Percentiles rank a stretch among this genome's conserved stretches.
phyloP scores from a whole-genome alignment of 2,888 invertebrate species.

The Panzeria rudis region DNA sequence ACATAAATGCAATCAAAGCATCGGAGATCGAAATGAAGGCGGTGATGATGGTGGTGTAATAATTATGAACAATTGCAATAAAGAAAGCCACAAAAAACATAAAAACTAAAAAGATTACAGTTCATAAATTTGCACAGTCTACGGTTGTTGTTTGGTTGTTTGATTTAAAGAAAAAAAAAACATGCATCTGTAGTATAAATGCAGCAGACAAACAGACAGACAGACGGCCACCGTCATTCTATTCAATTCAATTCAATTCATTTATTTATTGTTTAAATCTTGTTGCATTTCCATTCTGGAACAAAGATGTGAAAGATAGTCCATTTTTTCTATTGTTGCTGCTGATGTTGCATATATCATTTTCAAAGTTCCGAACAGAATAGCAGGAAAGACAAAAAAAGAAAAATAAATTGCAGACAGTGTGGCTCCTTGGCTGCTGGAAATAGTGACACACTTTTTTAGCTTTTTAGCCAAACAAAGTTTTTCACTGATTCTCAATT shows the following conservation, averaged over 20 bases:
- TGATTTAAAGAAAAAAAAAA: not conserved
- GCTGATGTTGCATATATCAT: not conserved
- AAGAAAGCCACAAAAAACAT: conserved; percentile 19
- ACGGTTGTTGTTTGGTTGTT: not conserved
- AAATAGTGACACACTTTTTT: conserved; percentile 65
- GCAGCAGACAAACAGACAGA: conserved; percentile 20
- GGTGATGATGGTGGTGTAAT: conserved; percentile 41
- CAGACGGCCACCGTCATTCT: conserved; percentile 10
- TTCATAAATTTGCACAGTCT: conserved; percentile 8
- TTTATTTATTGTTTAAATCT: conserved; percentile 45
- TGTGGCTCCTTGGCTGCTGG: conserved; percentile 51
- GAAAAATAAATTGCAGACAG: conserved; percentile 51
- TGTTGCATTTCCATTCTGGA: conserved; percentile 51
- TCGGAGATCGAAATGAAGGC: conserved; percentile 52
- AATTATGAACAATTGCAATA: conserved; percentile 50
- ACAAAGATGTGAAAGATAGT: conserved; percentile 44
- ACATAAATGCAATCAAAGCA: conserved; percentile 37
- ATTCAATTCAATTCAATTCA: conserved; percentile 28
- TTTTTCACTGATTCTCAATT: conserved; percentile 43
- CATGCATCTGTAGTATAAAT: not conserved
- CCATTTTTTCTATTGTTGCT: not conserved
- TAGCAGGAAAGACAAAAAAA: not conserved
- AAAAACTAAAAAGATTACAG: conserved; percentile 9
- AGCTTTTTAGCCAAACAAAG: conserved; percentile 35
- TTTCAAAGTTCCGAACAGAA: conserved; percentile 21